phyloP scores from a whole-genome alignment of 2,888 invertebrate species.

The Archips crataeganus region DNA sequence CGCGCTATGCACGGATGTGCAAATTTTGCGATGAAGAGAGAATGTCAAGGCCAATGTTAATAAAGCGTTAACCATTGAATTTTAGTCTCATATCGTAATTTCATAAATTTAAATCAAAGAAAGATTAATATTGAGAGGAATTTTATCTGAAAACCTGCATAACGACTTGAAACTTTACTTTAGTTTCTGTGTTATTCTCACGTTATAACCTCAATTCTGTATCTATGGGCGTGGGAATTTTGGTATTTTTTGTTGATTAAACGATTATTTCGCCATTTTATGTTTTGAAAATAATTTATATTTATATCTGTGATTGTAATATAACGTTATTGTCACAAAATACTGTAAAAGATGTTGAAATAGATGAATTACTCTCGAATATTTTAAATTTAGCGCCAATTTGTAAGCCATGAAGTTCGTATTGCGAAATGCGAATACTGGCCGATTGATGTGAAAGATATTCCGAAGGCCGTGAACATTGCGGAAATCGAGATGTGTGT shows the following conservation, averaged over 20 bases:
- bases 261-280: constrained; percentile 16
- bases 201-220: constrained; percentile 70
- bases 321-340: neutral
- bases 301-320: neutral
- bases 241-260: constrained; percentile 39
- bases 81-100: constrained; percentile 9
- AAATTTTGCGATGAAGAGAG: constrained; percentile 69
- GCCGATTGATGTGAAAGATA: constrained; percentile 88
- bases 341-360: neutral
- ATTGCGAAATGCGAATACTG: constrained; percentile 87
- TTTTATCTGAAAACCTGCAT: too few relatives aligned
- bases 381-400: constrained; percentile 80
- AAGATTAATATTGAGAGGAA: constrained; percentile 1
- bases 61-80: constrained; percentile 43
- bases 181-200: constrained; percentile 52
- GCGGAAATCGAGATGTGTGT: constrained; percentile 87
- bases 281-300: constrained; percentile 1
- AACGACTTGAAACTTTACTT: constrained; percentile 14
- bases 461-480: constrained; percentile 89
- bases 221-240: constrained; percentile 53
- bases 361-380: constrained; percentile 53
- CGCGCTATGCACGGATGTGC: constrained; percentile 62
- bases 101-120: constrained; percentile 6
- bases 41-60: constrained; percentile 81
- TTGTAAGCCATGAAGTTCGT: constrained; percentile 84